These are phyloP conservation scores for Quadroppia sp. DNA, from an alignment of 2,888 invertebrate genomes.

Conservation along the genomic window DNA sequence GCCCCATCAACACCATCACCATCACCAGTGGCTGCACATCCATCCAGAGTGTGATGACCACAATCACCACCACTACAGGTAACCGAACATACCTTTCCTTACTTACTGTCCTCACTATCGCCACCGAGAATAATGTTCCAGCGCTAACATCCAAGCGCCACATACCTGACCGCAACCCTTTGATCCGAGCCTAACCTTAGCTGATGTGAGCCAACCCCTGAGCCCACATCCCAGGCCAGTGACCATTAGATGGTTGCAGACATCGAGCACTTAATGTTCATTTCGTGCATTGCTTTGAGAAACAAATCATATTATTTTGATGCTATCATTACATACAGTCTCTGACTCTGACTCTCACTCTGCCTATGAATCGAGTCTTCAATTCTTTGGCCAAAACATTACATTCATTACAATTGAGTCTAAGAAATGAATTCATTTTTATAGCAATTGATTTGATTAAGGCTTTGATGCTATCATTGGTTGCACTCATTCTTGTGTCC, in stretches of 20 bases:
- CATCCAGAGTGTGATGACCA: background rate
- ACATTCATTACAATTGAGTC: no score
- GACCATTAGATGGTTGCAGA: background rate
- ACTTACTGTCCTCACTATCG: background rate
- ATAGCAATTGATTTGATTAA: no score
- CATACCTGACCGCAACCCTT: no score
- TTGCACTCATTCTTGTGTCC: background rate
- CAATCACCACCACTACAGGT: background rate
- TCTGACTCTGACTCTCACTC: no score
- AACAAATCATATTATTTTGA: background rate
- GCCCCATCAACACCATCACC: conserved; percentile 20
- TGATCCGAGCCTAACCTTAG: no score
- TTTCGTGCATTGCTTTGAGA: background rate
- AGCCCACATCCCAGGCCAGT: background rate
- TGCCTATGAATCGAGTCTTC: no score
- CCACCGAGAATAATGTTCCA: no score
- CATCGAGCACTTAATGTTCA: background rate
- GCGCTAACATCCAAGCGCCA: no score
- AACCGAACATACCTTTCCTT: background rate
- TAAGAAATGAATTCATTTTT: no score
- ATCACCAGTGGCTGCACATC: background rate
- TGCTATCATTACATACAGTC: no score
- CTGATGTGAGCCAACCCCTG: no score
- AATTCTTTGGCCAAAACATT: no score
- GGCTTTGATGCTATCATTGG: background rate